A percentile compares a stretch with the other conserved stretches of the same genome.
phyloP scores from a whole-genome alignment of 2,888 invertebrate genomes.

The Melangyna quadrimaculata region DNA sequence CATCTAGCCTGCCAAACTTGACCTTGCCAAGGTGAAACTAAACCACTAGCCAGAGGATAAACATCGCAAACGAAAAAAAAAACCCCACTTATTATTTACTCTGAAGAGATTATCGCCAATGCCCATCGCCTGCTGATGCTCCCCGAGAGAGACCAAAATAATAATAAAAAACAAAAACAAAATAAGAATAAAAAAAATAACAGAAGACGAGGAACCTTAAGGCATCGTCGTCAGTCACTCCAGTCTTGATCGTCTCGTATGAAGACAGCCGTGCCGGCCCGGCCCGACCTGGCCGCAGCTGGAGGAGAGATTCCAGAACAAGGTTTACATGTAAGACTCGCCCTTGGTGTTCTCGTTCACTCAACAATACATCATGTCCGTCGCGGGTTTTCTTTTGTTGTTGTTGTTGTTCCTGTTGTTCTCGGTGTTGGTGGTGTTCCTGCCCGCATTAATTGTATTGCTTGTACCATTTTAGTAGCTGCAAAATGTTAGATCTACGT shows the following conservation, averaged over 20 bases:
- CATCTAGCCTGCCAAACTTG: constrained; percentile 34
- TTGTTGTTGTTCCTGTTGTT: not conserved
- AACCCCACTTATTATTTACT: constrained; percentile 67
- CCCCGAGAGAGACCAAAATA: not conserved
- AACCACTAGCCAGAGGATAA: constrained; percentile 37
- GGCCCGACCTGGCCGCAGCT: too few species aligned
- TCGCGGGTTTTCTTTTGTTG: constrained; percentile 3
- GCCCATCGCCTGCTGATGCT: constrained; percentile 60
- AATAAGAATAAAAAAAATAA: not conserved
- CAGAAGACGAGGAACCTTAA: constrained; percentile 19
- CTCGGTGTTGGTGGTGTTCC: not conserved
- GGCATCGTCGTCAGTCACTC: constrained; percentile 63
- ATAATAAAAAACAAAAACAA: not conserved
- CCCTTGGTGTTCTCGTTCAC: constrained; percentile 64
- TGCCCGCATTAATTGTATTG: constrained; percentile 57
- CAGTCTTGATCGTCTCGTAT: constrained; percentile 1
- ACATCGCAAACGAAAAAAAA: constrained; percentile 43
- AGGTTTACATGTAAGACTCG: constrained; percentile 37
- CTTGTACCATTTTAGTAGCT: constrained; percentile 64
- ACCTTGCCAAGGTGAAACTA: constrained; percentile 67
- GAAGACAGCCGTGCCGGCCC: constrained; percentile 19
- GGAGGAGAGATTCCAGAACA: constrained; percentile 31
- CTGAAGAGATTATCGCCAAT: constrained; percentile 69
- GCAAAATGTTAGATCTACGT: constrained; percentile 65
- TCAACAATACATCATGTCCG: constrained; percentile 64